Conservation (phyloP, 2,797 vertebrate species). For the Rallus crepitans region DNA sequence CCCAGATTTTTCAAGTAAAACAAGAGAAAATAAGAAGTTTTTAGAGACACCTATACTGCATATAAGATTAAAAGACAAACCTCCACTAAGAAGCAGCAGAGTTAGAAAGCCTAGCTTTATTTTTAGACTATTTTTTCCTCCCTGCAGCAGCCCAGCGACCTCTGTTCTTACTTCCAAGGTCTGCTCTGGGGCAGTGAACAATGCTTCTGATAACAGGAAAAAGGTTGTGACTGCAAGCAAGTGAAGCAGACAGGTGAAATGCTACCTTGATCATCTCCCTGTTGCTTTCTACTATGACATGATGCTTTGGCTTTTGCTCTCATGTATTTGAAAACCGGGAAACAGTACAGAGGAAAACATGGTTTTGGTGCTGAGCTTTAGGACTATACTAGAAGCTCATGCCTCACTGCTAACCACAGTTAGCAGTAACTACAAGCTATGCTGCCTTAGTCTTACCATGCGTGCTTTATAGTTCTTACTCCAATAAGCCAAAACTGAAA, state of each 20-base stretch:
- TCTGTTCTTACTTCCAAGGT: conserved; percentile 1
- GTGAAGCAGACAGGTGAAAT: neutral
- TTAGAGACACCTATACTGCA: neutral
- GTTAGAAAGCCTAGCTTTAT: neutral
- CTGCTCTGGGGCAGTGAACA: neutral
- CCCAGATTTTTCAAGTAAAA: neutral
- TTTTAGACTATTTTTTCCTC: conserved; percentile 1
- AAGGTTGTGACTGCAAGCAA: neutral
- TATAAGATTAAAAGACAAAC: neutral
- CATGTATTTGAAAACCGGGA: neutral
- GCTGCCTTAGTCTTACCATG: neutral
- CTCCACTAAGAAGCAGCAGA: neutral
- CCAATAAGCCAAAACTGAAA: neutral
- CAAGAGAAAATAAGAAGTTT: neutral
- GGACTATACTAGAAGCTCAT: neutral
- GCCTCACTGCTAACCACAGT: neutral
- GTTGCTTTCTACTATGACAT: neutral
- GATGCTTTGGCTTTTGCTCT: conserved; percentile 18
- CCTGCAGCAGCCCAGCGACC: neutral
- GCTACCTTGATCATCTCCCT: conserved; percentile 21
- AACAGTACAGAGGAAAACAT: neutral
- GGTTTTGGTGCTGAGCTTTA: neutral
- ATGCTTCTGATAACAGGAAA: conserved; percentile 9
- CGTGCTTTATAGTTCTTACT: neutral
- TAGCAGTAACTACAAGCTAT: neutral